Percentiles rank a stretch among this genome's conserved stretches.
These are phyloP conservation scores for Apeltes quadracus DNA, from an alignment of 2,113 vertebrate genomes.

Conservation along the genomic window DNA sequence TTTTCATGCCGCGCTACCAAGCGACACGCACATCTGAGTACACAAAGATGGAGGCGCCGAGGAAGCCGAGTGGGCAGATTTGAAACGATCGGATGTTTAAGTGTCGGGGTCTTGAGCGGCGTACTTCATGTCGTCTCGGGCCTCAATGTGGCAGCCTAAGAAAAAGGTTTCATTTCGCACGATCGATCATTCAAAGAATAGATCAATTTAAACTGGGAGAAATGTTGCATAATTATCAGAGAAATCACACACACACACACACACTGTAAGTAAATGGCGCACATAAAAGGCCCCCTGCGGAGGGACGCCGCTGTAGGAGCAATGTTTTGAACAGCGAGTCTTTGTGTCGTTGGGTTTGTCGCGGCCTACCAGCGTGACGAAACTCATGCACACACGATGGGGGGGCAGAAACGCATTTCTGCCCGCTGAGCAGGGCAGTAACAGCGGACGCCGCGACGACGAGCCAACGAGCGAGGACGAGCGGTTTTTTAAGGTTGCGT, in stretches of 20 bases:
- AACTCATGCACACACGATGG: neutral
- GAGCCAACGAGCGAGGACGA: neutral
- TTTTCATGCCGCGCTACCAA: slow-evolving; percentile 70
- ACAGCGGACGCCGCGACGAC: neutral
- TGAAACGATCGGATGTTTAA: slow-evolving; percentile 38
- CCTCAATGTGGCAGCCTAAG: neutral
- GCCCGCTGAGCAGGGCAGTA: neutral
- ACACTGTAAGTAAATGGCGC: neutral
- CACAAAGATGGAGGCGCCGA: slow-evolving; percentile 45
- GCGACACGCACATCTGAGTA: slow-evolving; percentile 63
- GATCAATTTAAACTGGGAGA: neutral
- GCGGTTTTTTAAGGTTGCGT: neutral
- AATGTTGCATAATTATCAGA: neutral
- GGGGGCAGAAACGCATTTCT: neutral
- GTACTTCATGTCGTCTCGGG: neutral
- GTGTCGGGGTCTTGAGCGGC: neutral
- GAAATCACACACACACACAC: neutral
- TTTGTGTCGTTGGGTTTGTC: neutral
- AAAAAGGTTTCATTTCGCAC: neutral
- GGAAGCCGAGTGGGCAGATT: slow-evolving; percentile 51
- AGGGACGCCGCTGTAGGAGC: neutral
- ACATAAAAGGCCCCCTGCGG: neutral
- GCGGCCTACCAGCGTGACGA: neutral
- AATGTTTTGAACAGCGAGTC: neutral
- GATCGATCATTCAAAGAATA: neutral